phyloP scores from a whole-genome alignment of 2,113 vertebrate species.

The Nicator chloris region DNA sequence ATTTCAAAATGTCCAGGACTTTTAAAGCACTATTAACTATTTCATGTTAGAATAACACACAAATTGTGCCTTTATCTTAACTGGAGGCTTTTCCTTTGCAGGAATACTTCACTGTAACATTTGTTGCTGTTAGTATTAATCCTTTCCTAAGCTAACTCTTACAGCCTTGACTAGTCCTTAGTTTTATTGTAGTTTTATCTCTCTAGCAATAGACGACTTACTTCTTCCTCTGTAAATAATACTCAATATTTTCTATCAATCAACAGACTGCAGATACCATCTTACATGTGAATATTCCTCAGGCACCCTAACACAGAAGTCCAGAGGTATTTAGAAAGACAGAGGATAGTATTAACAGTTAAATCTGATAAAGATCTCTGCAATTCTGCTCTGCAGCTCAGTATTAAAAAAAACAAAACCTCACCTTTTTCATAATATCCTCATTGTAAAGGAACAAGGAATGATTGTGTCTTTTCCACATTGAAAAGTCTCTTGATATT shows the following conservation, averaged over 20 bases:
- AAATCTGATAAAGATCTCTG: background rate
- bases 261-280: background rate
- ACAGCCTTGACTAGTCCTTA: background rate
- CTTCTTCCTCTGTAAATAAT: background rate
- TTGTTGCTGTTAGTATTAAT: background rate
- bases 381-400: background rate
- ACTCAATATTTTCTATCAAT: background rate
- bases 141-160: background rate
- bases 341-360: background rate
- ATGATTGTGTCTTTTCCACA: background rate
- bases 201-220: background rate
- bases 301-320: background rate
- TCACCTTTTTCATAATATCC: background rate
- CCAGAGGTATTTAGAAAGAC: background rate
- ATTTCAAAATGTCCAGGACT: constrained; percentile 5
- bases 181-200: background rate
- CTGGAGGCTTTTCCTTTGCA: background rate
- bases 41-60: background rate
- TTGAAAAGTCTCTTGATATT: background rate
- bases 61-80: background rate
- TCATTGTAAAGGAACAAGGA: background rate
- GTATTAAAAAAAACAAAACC: background rate
- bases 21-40: constrained; percentile 18
- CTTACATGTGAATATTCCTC: background rate
- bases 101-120: background rate